phyloP scores from a whole-genome alignment of 2,797 vertebrate species.

The Acanthiza pusilla region DNA sequence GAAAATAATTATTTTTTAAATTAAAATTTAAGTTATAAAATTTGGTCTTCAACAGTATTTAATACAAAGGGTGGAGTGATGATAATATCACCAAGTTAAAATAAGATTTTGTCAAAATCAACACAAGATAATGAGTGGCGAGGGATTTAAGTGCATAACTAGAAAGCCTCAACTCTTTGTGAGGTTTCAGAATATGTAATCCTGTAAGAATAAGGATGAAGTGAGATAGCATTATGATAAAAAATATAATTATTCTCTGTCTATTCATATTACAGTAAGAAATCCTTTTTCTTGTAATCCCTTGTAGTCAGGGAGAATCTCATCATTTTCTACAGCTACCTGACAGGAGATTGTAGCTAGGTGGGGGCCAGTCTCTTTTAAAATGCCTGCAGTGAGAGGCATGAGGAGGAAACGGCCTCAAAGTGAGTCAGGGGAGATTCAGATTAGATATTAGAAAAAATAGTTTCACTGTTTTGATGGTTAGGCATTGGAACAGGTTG shows the following conservation, averaged over 20 bases:
- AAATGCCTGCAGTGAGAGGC: neutral
- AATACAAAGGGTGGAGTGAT: neutral
- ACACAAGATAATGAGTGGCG: neutral
- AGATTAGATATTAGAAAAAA: neutral
- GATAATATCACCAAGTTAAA: neutral
- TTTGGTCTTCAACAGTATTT: neutral
- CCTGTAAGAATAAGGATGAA: neutral
- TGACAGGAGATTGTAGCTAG: neutral
- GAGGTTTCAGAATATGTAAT: neutral
- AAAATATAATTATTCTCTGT: neutral
- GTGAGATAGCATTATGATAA: neutral
- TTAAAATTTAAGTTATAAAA: neutral
- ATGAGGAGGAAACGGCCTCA: neutral
- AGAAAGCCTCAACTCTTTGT: neutral
- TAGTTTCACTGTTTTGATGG: neutral
- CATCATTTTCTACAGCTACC: neutral
- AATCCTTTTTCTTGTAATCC: neutral
- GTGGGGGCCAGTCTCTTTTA: neutral
- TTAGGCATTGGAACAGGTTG: neutral
- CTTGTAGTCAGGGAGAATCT: neutral
- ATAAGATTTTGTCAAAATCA: neutral
- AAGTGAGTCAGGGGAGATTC: neutral
- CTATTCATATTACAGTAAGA: neutral
- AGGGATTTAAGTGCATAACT: neutral
- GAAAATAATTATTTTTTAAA: neutral